These are phyloP conservation scores for Nebria brevicollis DNA, from an alignment of 2,888 invertebrate species.

Conservation along the genomic window DNA sequence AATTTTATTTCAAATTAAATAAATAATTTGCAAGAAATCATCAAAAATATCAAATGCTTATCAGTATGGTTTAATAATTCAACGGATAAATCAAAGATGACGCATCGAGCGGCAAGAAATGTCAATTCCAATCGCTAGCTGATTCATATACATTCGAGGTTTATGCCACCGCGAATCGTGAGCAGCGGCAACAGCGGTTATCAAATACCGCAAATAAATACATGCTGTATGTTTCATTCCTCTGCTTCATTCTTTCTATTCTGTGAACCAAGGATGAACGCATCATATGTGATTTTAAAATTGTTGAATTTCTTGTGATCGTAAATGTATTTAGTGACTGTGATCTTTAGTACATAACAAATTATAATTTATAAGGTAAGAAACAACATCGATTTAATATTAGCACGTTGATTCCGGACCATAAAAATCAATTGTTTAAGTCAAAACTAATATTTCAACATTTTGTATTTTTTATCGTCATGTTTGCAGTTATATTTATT, in stretches of 20 bases:
- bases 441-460: no score
- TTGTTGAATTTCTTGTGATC: background rate
- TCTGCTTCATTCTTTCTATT: background rate
- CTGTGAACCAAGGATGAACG: background rate
- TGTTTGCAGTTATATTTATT: no score
- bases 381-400: background rate
- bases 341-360: background rate
- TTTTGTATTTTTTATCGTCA: no score
- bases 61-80: background rate
- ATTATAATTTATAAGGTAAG: background rate
- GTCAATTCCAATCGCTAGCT: background rate
- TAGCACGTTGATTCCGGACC: background rate
- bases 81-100: background rate
- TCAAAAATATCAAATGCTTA: background rate
- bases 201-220: background rate
- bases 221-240: background rate
- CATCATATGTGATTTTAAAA: background rate
- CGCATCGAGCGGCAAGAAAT: background rate
- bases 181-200: background rate
- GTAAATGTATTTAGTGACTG: background rate
- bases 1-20: background rate
- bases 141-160: background rate
- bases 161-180: background rate
- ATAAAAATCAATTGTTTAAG: no score
- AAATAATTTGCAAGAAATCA: background rate